Percentiles rank a stretch among this genome's conserved stretches.
Evolutionary conservation across 2,113 vertebrate genomes (phyloP).

Genomic region (Sylvietta virens): DNA sequence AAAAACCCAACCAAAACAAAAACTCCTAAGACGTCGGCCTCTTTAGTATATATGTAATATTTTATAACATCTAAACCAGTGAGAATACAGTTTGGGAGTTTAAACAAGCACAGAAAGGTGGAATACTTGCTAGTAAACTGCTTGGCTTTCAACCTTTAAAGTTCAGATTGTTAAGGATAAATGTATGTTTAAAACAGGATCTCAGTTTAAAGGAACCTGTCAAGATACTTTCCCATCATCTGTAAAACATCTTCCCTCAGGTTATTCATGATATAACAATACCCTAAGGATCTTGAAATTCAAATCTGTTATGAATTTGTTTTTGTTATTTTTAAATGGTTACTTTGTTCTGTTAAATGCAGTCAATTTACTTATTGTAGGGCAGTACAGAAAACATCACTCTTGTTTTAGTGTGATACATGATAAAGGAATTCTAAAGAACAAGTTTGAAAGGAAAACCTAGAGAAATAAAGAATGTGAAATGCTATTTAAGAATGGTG

Average conservation of each 20-base stretch:
- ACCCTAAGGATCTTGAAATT: not conserved
- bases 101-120: not conserved
- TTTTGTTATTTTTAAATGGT: not conserved
- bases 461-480: not conserved
- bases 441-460: not conserved
- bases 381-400: not conserved
- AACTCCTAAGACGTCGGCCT: accelerated
- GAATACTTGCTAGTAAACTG: not conserved
- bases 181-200: not conserved
- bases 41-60: not conserved
- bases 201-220: not conserved
- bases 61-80: not conserved
- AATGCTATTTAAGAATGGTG: not conserved
- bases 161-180: not conserved
- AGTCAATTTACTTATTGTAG: not conserved
- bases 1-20: not conserved
- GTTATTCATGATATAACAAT: not conserved
- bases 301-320: not conserved
- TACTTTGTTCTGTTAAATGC: not conserved
- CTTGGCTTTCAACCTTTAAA: not conserved
- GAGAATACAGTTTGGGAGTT: not conserved
- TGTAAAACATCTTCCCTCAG: not conserved
- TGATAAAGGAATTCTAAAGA: not conserved
- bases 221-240: not conserved
- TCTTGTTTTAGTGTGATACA: not conserved